Percentiles rank a stretch among this genome's conserved stretches.
Evolutionary conservation across 2,797 vertebrate species (phyloP).

Genomic region (Acropternis orthonyx): DNA sequence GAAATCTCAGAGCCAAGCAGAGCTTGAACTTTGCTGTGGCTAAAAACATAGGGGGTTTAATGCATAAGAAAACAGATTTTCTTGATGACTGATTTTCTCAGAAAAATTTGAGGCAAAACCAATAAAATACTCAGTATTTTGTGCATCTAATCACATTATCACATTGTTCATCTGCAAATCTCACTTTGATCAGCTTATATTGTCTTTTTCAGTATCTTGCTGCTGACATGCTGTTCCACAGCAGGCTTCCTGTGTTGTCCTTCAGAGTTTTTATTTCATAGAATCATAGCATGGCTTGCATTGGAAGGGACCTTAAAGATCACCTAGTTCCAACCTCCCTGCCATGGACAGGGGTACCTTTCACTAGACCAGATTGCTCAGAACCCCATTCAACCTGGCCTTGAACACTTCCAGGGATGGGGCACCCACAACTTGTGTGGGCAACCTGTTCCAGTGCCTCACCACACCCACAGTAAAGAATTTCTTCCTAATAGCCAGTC

Average conservation of each 20-base stretch:
- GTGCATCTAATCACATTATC: not conserved
- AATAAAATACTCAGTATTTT: not conserved
- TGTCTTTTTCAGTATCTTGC: not conserved
- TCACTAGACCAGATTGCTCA: not conserved
- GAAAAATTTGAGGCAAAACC: not conserved
- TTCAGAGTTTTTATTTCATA: not conserved
- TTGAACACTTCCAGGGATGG: not conserved
- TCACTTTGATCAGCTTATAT: not conserved
- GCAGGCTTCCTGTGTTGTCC: not conserved
- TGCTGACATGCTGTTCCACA: not conserved
- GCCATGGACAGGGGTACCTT: not conserved
- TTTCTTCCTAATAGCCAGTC: not conserved
- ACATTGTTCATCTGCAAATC: not conserved
- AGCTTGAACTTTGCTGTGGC: not conserved
- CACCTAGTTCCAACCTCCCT: accelerated
- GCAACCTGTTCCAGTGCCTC: not conserved
- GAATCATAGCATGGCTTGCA: not conserved
- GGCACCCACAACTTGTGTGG: not conserved
- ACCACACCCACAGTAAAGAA: not conserved
- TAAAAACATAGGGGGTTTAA: not conserved
- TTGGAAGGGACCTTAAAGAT: not conserved
- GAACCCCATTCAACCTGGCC: not conserved
- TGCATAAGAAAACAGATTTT: not conserved
- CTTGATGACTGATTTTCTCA: not conserved
- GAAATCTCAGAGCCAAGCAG: not conserved